Evolutionary conservation across 2,797 vertebrate genomes (phyloP), one percentile per base, ranked within the genome.

Genomic region (Galagoides demidoff): DNA sequence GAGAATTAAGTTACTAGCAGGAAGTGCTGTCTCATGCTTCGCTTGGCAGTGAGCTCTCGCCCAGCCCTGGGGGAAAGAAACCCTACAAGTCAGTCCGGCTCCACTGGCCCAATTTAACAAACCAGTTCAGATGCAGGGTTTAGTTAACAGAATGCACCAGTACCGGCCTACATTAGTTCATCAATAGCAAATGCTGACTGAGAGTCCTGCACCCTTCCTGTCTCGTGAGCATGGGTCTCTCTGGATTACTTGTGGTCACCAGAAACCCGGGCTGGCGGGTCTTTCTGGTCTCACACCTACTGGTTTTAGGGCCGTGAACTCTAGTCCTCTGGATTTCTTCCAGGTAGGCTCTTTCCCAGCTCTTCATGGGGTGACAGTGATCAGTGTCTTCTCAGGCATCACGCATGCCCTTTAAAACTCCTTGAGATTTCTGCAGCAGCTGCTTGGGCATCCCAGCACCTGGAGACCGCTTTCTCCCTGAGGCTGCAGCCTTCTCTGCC

Each of bases 21-120:
- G 91, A 97, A 95, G 84, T 77, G 43, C 95, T 91, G 66, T 81
- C 2, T 94, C 92, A 83, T 52, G 45, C 95, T 93, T 77, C 57
- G 13, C 59, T 83, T 78, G 52, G 82, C 85, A 13, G 19, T 27
- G 78, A 90, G 39, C 37, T 89, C 64, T 84, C 34, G 27, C 70
- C 14, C 7, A n/a, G 20, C 49, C 79, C 16, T 23, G 16, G 27
- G 55, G 66, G 71, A 83, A 78, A 37, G 55, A 85, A 78, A 89
- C 71, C 81, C 66, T 71, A 25, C 37, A 39, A 88, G 77, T 64
- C 85, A 25, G 22, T 29, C 90, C 22, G 39, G 83, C 70, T 64
- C 43, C 79, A 73, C 66, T 76, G 96, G 68, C 92, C 95, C 83
- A 78, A 4, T 93, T 97, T 93, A 89, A 86, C 89, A 84, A 73